Conservation (phyloP, 1,140 invertebrate species). For the Drosophila pachea region DNA sequence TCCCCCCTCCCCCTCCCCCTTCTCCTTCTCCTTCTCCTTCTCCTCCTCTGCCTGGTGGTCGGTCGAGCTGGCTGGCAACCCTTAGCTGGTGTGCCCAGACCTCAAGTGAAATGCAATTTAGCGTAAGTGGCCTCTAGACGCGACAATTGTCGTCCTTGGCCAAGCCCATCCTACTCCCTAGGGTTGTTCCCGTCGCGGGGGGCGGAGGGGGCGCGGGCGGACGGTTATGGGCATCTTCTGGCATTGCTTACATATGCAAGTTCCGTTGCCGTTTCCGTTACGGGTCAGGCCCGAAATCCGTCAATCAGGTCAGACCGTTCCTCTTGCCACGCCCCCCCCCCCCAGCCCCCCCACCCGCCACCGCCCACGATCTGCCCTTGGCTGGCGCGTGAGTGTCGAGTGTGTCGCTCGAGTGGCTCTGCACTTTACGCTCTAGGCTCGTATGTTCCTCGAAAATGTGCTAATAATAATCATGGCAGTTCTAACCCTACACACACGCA, state of each 20-base stretch:
- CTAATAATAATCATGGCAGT: constrained; percentile 74
- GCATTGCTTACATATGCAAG: constrained; percentile 60
- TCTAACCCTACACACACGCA: background rate
- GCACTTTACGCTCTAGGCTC: constrained; percentile 57
- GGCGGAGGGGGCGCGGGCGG: background rate
- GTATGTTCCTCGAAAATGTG: constrained; percentile 57
- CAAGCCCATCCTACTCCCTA: no score
- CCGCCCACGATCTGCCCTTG: background rate
- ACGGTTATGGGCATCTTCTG: background rate
- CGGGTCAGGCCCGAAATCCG: constrained; percentile 45
- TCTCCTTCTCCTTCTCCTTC: no score
- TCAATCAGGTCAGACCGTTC: constrained; percentile 31
- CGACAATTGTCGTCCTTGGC: constrained; percentile 65
- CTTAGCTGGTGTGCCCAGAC: background rate
- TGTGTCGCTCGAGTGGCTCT: constrained; percentile 72
- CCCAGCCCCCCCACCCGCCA: background rate
- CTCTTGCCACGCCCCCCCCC: background rate
- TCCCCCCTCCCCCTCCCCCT: background rate
- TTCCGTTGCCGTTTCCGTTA: constrained; percentile 62
- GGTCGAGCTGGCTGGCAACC: background rate
- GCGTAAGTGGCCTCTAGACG: constrained; percentile 69
- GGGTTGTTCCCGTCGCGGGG: no score
- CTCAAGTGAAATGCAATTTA: constrained; percentile 72
- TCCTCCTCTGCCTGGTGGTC: no score
- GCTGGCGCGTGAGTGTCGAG: constrained; percentile 57